A percentile compares a stretch with the other conserved stretches of the same genome.
Evolutionary conservation across 2,797 vertebrate species (phyloP).

Genomic region (Sternarchorhynchus goeldii): DNA sequence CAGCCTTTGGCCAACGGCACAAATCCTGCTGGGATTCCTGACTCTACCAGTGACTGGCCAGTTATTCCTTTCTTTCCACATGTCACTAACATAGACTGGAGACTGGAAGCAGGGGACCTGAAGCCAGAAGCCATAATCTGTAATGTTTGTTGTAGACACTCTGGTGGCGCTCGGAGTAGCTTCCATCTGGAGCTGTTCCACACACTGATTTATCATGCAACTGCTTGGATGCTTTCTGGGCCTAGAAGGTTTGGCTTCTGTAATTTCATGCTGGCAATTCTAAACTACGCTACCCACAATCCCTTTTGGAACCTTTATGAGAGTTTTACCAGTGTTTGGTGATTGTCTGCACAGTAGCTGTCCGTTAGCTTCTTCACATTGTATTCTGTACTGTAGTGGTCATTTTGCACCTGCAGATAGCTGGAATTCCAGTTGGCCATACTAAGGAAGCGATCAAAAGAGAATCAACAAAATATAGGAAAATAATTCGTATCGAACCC

Average conservation of each 20-base stretch:
- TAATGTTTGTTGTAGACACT: conserved; percentile 17
- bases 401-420: conserved; percentile 10
- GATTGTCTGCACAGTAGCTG: not conserved
- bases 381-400: conserved; percentile 10
- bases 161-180: conserved; percentile 18
- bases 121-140: conserved; percentile 37
- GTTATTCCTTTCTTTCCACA: conserved; percentile 9
- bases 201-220: conserved; percentile 6
- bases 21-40: conserved; percentile 9
- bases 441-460: not conserved
- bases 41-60: not conserved
- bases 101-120: not conserved
- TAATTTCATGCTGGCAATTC: conserved; percentile 9
- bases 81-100: not conserved
- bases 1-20: not conserved
- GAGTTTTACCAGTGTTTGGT: conserved; percentile 19
- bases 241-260: not conserved
- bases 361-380: not conserved
- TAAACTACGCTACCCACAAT: conserved; percentile 6
- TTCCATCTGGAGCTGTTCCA: conserved; percentile 11
- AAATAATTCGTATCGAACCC: not conserved
- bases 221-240: conserved; percentile 18
- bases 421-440: not conserved
- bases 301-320: not conserved
- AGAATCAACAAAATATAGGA: not conserved